phyloP scores from a whole-genome alignment of 2,113 vertebrate species.

The Xenopus tropicalis region DNA sequence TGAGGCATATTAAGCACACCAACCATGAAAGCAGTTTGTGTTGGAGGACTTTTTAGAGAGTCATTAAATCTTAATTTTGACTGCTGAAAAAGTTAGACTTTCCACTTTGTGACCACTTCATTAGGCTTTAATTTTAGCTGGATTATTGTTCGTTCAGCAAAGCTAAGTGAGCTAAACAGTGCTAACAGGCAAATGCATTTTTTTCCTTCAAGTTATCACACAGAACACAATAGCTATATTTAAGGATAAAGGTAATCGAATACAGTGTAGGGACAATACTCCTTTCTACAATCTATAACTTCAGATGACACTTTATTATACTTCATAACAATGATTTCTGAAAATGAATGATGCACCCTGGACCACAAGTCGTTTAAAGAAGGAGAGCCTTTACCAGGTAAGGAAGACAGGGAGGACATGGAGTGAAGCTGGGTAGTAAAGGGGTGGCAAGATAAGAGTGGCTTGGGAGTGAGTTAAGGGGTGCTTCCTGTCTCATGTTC shows the following conservation, averaged over 20 bases:
- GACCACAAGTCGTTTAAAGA: no score
- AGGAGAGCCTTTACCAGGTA: no score
- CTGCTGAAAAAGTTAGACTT: conserved; percentile 16
- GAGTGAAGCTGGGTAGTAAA: no score
- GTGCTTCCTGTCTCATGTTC: no score
- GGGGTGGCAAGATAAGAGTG: no score
- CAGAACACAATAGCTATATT: neutral
- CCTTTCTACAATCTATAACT: no score
- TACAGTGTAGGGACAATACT: no score
- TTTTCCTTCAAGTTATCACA: neutral
- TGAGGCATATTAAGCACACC: conserved; percentile 18
- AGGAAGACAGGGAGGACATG: no score
- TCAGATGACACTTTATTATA: no score
- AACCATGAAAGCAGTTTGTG: conserved; percentile 37
- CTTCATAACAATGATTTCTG: no score
- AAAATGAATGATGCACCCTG: no score
- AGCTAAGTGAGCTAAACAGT: conserved; percentile 5
- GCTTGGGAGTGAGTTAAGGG: no score
- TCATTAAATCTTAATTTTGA: conserved; percentile 41
- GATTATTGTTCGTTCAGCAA: conserved; percentile 13
- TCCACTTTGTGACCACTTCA: conserved; percentile 4
- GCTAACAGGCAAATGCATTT: neutral
- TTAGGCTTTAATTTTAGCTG: conserved; percentile 21
- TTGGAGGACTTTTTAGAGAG: conserved; percentile 33
- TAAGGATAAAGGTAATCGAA: neutral